These are phyloP conservation scores for Pocillopora meandrina DNA, from an alignment of 92 coral and sea anemone species.

Conservation along the genomic window DNA sequence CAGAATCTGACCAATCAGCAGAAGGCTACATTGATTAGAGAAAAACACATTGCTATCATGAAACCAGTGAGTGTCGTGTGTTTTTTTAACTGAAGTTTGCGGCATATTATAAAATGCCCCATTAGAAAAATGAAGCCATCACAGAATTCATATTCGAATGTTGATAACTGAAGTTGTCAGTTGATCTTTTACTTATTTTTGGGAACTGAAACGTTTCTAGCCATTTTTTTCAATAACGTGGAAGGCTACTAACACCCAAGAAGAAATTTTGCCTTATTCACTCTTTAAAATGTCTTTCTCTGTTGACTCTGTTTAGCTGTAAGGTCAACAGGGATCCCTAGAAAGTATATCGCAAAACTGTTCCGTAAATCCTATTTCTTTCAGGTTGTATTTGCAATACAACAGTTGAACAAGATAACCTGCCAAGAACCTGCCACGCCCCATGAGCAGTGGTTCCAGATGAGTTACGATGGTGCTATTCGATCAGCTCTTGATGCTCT, in stretches of 20 bases:
- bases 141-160: too few relatives aligned
- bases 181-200: too few relatives aligned
- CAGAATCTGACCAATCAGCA: conserved; percentile 78
- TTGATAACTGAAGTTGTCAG: too few relatives aligned
- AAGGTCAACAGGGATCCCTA: too few relatives aligned
- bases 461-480: conserved; percentile 68
- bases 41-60: conserved; percentile 95
- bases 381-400: conserved; percentile 94
- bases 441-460: conserved; percentile 97
- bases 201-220: too few relatives aligned
- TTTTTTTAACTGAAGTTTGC: not conserved
- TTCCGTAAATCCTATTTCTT: not conserved
- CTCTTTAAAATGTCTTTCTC: too few relatives aligned
- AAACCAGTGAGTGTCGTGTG: conserved; percentile 81
- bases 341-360: not conserved
- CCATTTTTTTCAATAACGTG: too few relatives aligned
- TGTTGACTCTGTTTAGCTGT: too few relatives aligned
- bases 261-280: too few relatives aligned
- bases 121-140: too few relatives aligned
- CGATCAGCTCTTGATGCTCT: conserved; percentile 81
- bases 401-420: conserved; percentile 89
- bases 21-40: conserved; percentile 84
- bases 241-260: too few relatives aligned
- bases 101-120: too few relatives aligned
- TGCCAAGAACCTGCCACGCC: conserved; percentile 89